phyloP scores from a whole-genome alignment of 2,888 invertebrate genomes.

The Leucoma salicis region DNA sequence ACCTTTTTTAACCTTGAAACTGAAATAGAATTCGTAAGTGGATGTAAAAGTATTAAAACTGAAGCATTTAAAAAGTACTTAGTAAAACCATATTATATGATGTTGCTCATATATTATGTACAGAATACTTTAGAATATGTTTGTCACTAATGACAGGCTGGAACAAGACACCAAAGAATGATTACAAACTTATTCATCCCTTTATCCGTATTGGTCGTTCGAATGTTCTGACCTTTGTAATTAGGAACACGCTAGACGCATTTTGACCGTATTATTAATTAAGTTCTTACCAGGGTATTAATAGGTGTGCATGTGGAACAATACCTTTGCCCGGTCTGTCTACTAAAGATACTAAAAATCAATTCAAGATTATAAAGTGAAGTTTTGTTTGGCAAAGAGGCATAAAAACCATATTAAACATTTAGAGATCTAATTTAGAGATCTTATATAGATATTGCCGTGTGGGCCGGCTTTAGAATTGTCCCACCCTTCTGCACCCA shows the following conservation, averaged over 20 bases:
- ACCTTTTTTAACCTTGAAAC: too few species aligned
- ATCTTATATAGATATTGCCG: too few species aligned
- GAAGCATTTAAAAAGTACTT: constrained; percentile 33
- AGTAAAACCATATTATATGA: constrained; percentile 52
- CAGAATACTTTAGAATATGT: constrained; percentile 59
- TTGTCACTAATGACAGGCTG: constrained; percentile 63
- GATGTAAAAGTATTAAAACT: constrained; percentile 31
- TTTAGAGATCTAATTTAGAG: too few species aligned
- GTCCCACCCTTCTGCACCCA: too few species aligned
- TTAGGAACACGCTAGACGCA: constrained; percentile 57
- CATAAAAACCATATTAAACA: too few species aligned
- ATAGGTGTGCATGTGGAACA: too few species aligned
- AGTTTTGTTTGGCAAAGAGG: too few species aligned
- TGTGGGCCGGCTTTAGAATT: too few species aligned
- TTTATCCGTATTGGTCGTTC: constrained; percentile 50
- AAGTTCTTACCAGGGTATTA: constrained; percentile 21
- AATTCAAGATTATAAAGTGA: too few species aligned
- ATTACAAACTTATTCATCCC: constrained; percentile 66
- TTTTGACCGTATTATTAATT: constrained; percentile 42
- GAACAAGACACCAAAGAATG: constrained; percentile 60
- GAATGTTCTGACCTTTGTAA: constrained; percentile 62
- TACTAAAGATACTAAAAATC: too few species aligned
- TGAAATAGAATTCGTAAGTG: constrained; percentile 14
- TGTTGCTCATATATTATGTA: constrained; percentile 39
- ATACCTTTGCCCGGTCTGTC: too few species aligned